These are phyloP conservation scores for Arctia plantaginis DNA, from an alignment of 2,888 invertebrate genomes.

Conservation along the genomic window DNA sequence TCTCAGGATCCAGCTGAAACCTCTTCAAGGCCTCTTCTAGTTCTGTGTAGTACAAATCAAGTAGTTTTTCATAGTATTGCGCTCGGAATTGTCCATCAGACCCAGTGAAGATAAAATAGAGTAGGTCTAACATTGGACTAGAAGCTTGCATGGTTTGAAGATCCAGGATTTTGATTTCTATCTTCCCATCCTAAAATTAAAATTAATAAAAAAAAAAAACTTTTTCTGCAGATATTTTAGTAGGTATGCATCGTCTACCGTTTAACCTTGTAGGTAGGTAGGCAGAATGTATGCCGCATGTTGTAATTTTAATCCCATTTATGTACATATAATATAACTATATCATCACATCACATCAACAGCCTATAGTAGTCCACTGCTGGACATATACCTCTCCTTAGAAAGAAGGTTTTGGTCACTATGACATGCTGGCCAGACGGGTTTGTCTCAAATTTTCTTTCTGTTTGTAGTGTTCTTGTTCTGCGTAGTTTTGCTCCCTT, in stretches of 20 bases:
- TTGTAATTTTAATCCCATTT: too few species aligned
- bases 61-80: conserved; percentile 49
- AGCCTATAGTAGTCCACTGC: too few species aligned
- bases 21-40: conserved; percentile 53
- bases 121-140: conserved; percentile 60
- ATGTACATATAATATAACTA: too few species aligned
- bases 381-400: too few species aligned
- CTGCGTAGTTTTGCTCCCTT: too few species aligned
- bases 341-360: too few species aligned
- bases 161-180: conserved; percentile 61
- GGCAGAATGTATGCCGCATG: too few species aligned
- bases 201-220: not conserved
- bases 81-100: conserved; percentile 66
- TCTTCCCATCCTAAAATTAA: conserved; percentile 56
- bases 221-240: not conserved
- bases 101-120: conserved; percentile 68
- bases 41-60: conserved; percentile 56
- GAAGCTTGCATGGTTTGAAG: conserved; percentile 66
- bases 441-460: too few species aligned
- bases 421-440: too few species aligned
- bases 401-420: too few species aligned
- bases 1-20: conserved; percentile 54
- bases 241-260: not conserved
- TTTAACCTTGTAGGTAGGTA: too few species aligned
- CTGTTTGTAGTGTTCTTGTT: too few species aligned